phyloP scores from a whole-genome alignment of 2,888 invertebrate species.

The Caenorhabditis becei region DNA sequence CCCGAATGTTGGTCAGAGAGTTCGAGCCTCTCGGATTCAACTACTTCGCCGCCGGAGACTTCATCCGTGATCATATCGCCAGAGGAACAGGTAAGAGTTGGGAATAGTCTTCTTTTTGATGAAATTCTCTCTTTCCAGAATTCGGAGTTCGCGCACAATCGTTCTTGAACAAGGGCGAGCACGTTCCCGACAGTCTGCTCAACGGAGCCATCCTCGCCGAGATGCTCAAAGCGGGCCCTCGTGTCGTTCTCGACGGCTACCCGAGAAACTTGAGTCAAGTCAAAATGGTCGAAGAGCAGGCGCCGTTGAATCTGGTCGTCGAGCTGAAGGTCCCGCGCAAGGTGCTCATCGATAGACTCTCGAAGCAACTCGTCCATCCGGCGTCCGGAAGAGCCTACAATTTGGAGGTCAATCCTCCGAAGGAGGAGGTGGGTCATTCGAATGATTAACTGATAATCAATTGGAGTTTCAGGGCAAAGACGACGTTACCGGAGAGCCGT shows the following conservation, averaged over 20 bases:
- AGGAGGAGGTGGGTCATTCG: conserved; percentile 81
- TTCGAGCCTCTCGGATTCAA: conserved; percentile 65
- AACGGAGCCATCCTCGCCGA: conserved; percentile 64
- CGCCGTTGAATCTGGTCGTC: conserved; percentile 65
- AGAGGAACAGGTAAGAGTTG: conserved; percentile 64
- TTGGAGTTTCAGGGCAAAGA: conserved; percentile 86
- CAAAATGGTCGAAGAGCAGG: conserved; percentile 68
- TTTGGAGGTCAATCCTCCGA: conserved; percentile 96
- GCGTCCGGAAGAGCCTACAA: conserved; percentile 90
- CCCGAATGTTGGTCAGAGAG: conserved; percentile 67
- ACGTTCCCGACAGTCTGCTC: conserved; percentile 67
- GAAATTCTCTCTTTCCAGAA: conserved; percentile 55
- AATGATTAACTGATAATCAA: background rate
- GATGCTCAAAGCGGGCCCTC: conserved; percentile 63
- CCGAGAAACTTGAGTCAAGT: conserved; percentile 69
- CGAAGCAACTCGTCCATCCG: conserved; percentile 86
- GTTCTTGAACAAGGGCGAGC: conserved; percentile 70
- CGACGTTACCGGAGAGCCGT: conserved; percentile 90
- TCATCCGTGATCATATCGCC: conserved; percentile 68
- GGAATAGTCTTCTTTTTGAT: background rate
- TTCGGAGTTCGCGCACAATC: conserved; percentile 67
- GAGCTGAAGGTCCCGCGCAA: conserved; percentile 68
- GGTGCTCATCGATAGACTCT: conserved; percentile 66
- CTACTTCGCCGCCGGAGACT: conserved; percentile 70
- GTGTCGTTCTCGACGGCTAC: conserved; percentile 67